These are phyloP conservation scores for Puma concolor DNA, from an alignment of 2,113 vertebrate species.

Conservation along the genomic window DNA sequence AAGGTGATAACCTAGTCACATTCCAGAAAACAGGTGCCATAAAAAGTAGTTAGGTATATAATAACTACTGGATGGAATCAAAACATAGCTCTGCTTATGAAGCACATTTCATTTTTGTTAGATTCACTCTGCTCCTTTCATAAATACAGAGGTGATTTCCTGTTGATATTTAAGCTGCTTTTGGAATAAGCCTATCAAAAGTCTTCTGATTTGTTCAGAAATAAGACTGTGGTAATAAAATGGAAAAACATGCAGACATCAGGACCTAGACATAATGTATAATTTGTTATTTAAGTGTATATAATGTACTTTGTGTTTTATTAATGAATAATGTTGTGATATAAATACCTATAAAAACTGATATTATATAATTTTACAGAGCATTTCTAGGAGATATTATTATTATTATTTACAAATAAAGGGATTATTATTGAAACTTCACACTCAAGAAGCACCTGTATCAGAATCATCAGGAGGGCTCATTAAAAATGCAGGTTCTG, in stretches of 20 bases:
- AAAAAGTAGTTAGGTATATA: slow-evolving; percentile 34
- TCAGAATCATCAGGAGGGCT: neutral
- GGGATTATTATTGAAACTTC: neutral
- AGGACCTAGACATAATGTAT: neutral
- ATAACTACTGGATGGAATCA: neutral
- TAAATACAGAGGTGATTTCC: slow-evolving; percentile 38
- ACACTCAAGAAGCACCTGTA: neutral
- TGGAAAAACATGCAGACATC: neutral
- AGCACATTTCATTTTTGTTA: slow-evolving; percentile 32
- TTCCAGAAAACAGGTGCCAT: slow-evolving; percentile 16
- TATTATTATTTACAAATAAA: neutral
- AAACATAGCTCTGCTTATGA: neutral
- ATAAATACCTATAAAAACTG: neutral
- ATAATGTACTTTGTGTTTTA: neutral
- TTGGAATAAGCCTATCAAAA: neutral
- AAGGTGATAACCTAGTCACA: slow-evolving; percentile 38
- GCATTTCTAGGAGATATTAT: neutral
- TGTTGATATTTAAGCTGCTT: slow-evolving; percentile 30
- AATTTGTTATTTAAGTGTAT: neutral
- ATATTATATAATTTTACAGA: neutral
- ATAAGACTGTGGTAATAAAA: slow-evolving; percentile 10
- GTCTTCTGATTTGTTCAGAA: neutral
- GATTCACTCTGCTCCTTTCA: neutral
- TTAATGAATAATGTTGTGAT: neutral
- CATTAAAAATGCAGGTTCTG: neutral